These are phyloP conservation scores for Chloebia gouldiae DNA, from an alignment of 2,113 vertebrate genomes.

Conservation along the genomic window DNA sequence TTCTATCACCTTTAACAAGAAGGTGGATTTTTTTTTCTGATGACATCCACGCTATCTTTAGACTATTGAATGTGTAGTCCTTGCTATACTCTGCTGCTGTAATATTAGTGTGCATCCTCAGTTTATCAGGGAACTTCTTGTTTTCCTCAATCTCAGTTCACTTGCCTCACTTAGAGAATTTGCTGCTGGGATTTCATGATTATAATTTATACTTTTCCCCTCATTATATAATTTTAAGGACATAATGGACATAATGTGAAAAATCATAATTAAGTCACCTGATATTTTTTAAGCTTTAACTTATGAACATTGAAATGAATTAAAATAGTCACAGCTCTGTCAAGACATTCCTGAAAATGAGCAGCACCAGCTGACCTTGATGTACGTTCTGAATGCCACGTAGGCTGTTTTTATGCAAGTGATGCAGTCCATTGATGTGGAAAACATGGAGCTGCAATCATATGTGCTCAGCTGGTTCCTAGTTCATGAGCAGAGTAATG, in stretches of 20 bases:
- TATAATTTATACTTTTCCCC: neutral
- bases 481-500: neutral
- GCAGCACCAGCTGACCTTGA: neutral
- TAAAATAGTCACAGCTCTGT: neutral
- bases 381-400: neutral
- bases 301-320: neutral
- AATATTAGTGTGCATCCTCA: neutral
- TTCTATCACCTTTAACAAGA: conserved; percentile 6
- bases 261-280: neutral
- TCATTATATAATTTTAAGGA: neutral
- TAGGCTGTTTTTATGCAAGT: neutral
- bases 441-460: neutral
- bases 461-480: neutral
- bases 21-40: neutral
- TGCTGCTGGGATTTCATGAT: neutral
- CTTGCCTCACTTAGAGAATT: neutral
- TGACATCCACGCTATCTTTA: neutral
- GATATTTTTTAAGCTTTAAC: neutral
- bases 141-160: neutral
- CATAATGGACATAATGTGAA: neutral
- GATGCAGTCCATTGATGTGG: neutral
- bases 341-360: neutral
- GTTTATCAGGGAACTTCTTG: neutral
- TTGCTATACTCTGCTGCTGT: neutral
- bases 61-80: neutral